A percentile compares a stretch with the other conserved stretches of the same genome.
phyloP scores from a whole-genome alignment of 2,888 invertebrate genomes.

The Pristionchus entomophagus region DNA sequence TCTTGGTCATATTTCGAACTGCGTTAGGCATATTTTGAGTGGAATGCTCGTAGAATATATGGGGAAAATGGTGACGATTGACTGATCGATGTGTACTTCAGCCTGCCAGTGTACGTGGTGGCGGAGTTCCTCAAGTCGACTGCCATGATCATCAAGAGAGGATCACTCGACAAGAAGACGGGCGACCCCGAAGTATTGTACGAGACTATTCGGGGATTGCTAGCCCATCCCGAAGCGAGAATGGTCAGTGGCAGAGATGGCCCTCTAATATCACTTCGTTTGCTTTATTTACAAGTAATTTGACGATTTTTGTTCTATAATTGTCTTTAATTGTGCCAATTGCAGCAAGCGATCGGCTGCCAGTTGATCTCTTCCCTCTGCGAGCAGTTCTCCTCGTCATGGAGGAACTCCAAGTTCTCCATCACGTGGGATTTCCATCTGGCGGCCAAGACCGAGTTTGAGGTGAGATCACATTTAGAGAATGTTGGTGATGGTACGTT shows the following conservation, averaged over 20 bases:
- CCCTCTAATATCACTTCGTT: neutral
- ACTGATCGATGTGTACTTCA: too few relatives aligned
- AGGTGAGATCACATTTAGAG: constrained; percentile 78
- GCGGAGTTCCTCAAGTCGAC: constrained; percentile 82
- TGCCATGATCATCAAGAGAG: constrained; percentile 90
- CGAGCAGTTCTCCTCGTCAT: constrained; percentile 90
- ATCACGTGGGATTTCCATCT: constrained; percentile 91
- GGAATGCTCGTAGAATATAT: too few relatives aligned
- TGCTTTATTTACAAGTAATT: too few relatives aligned
- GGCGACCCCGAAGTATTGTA: constrained; percentile 82
- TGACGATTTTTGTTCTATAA: too few relatives aligned
- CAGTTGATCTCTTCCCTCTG: constrained; percentile 87
- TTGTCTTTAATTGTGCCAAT: too few relatives aligned
- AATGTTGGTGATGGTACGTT: neutral
- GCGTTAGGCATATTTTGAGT: too few relatives aligned
- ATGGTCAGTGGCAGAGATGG: constrained; percentile 78
- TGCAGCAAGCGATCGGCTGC: constrained; percentile 87
- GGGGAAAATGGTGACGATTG: too few relatives aligned
- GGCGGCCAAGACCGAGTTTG: constrained; percentile 88
- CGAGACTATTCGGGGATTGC: constrained; percentile 83
- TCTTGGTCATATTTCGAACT: neutral
- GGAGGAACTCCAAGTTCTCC: constrained; percentile 89
- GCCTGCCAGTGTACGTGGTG: constrained; percentile 76
- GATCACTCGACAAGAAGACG: constrained; percentile 82
- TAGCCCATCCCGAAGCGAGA: constrained; percentile 83